Evolutionary conservation across 2,113 vertebrate genomes (phyloP).

Genomic region (Climacteris rufus): DNA sequence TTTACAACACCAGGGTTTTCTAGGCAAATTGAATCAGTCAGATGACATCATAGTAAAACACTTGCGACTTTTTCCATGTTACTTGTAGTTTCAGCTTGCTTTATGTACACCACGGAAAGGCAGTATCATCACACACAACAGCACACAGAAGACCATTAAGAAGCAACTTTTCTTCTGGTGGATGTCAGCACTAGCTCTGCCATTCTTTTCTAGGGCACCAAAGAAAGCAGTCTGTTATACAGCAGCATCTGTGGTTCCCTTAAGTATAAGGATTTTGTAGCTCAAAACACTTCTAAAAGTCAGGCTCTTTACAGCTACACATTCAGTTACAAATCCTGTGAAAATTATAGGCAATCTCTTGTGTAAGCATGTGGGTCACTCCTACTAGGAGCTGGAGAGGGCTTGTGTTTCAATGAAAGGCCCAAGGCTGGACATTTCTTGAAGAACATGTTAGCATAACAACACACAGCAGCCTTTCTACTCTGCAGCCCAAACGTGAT

Average conservation of each 20-base stretch:
- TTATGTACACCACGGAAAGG: background rate
- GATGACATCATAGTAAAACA: background rate
- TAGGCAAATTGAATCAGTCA: background rate
- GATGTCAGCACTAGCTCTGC: background rate
- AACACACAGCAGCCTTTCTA: background rate
- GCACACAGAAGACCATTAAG: background rate
- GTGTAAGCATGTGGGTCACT: background rate
- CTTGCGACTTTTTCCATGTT: background rate
- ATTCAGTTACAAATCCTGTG: background rate
- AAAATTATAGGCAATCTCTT: background rate
- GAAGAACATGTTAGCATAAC: background rate
- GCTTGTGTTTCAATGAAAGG: background rate
- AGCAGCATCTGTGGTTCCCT: rapidly evolving
- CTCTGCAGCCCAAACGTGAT: background rate
- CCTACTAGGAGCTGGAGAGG: background rate
- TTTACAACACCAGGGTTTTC: background rate
- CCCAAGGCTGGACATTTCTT: background rate
- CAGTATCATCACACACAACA: background rate
- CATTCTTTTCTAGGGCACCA: background rate
- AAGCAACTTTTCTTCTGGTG: background rate
- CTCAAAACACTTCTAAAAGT: background rate
- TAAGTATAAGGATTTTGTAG: background rate
- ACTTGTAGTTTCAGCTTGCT: background rate
- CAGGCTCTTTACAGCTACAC: background rate
- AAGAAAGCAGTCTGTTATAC: background rate